Evolutionary conservation across 2,113 vertebrate species (phyloP), one percentile per base, ranked within the genome.

Genomic region (Pycnonotus jocosus): DNA sequence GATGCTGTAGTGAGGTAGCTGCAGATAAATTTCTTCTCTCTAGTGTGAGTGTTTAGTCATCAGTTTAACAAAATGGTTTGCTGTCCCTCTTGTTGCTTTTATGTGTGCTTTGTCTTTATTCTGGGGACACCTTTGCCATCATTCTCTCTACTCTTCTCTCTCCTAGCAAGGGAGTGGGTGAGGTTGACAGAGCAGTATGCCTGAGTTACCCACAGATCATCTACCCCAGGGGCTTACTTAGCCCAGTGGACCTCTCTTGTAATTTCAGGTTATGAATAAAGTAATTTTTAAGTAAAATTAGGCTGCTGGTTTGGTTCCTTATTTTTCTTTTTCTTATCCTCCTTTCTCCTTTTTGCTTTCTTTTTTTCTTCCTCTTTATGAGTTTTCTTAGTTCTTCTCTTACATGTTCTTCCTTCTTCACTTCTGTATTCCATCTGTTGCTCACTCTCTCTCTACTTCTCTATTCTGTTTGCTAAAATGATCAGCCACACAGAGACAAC

Each of bases 371-470:
- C 93, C 90, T 73, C 91, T 94, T 88, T 47, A 18, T 73, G 42
- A 80, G 10, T 88, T 91, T 95, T 92, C 58, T 73, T 89, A 68
- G 89, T 93, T 87, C 78, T 95, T 83, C 42, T 91, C 65, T 68
- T 72, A 11, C 4, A 6, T 51, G 83, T 72, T 69, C 79, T 86
- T 92, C 76, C 86, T n/a, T 74, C 79, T 86, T 91, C 76, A 88
- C 80, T 94, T 94, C 82, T 86, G 56, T 70, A 12, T 93, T 92
- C 54, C 14, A 11, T 86, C 62, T 86, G 44, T 65, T 81, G 76
- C 68, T 90, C 51, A 28, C 7, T 78, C 42, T 19, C 54, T 91
- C 73, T 73, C 61, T 84, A 13, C 81, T 86, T 94, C 92, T 86
- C 60, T 90, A 38, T 86, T 95, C 42, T 70, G 12, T 64, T 45